Evolutionary conservation across 2,888 invertebrate genomes (phyloP), one percentile per base, ranked within the genome.

Genomic region (Temnothorax ravouxi): DNA sequence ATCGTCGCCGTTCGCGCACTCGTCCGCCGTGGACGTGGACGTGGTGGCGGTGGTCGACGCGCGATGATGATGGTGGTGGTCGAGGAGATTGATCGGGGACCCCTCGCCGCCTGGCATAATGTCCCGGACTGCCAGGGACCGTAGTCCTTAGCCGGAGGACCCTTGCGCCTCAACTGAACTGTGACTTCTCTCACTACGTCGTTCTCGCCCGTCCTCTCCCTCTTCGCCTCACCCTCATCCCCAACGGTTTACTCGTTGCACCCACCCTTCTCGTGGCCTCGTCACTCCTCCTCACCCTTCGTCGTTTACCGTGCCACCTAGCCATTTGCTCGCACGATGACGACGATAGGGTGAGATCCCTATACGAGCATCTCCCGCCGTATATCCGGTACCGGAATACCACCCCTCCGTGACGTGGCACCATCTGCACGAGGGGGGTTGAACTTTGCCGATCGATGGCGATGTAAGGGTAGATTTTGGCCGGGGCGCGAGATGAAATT

Each of bases 71-170:
- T 83, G 77, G 41, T 85, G 88, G 84, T 85, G 88, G 84, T 84
- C 90, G 87, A 88, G 89, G 90, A 91, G 91, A 92, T 94, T 92
- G 91, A 93, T 92, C 90, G 92, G 91, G 91, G 93, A 94, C 94
- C 94, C 94, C 94, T 94, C 94, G 94, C 94, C 94, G 94, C 94
- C 94, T 93, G 94, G 92, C 94, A 94, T 94, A 85, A 88, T 93
- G 91, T 90, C 91, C 92, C 92, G 71, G 91, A 91, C 90, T 86
- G 85, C 87, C 88, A 91, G 93, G 89, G 92, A 91, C 91, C 88
- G 91, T 86, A 87, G 93, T 94, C 94, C 94, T 93, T 93, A 91
- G 88, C 91, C 92, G 79, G 91, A 92, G 92, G 92, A 94, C 93
- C 90, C 89, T 89, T 93, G 92, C 93, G 92, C 94, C 93, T 93